Conservation (phyloP, 2,113 vertebrate genomes). For the Eulacestoma nigropectus region DNA sequence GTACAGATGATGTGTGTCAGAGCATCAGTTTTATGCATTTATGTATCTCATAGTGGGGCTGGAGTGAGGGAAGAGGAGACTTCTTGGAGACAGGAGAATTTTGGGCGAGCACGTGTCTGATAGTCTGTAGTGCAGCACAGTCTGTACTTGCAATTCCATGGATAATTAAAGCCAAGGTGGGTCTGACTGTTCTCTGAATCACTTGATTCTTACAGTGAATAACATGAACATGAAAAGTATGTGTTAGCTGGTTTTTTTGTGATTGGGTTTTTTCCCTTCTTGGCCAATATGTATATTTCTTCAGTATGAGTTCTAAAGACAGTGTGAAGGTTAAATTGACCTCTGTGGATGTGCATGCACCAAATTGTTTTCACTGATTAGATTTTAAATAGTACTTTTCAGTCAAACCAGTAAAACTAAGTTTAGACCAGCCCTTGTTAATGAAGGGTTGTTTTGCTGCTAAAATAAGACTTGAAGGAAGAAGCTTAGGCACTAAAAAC, state of each 20-base stretch:
- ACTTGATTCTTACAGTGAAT: not conserved
- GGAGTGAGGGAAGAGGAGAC: not conserved
- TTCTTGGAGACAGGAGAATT: not conserved
- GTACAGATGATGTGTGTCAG: not conserved
- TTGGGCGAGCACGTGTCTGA: not conserved
- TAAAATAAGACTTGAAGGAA: not conserved
- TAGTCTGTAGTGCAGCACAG: rapidly evolving
- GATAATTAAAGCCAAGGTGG: not conserved
- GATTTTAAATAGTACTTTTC: not conserved
- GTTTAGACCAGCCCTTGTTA: not conserved
- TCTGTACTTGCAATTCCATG: not conserved
- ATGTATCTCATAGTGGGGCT: not conserved
- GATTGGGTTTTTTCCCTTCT: not conserved
- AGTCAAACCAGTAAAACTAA: not conserved
- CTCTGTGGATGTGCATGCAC: not conserved
- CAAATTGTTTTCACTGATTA: not conserved
- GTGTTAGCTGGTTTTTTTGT: not conserved
- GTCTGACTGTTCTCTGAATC: not conserved
- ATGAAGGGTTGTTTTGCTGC: not conserved
- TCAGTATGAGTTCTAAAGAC: not conserved
- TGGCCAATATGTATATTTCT: not conserved
- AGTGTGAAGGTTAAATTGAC: not conserved
- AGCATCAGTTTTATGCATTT: not conserved
- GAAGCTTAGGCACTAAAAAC: not conserved
- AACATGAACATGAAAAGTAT: not conserved